These are phyloP conservation scores for Lydus trimaculatus DNA, from an alignment of 2,888 invertebrate species.

Conservation along the genomic window DNA sequence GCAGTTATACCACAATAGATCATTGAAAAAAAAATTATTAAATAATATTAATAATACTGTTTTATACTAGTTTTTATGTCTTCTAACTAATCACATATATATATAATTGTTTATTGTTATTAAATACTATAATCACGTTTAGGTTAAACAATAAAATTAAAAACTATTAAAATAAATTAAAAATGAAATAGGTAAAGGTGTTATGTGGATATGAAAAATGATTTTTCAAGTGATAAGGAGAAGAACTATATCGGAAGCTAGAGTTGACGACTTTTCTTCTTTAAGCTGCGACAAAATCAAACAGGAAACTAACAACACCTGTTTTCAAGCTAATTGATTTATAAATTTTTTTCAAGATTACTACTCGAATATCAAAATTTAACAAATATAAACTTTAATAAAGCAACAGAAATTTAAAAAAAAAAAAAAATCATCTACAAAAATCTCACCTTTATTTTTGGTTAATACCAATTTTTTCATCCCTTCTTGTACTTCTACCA, in stretches of 20 bases:
- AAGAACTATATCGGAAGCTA: conserved; percentile 56
- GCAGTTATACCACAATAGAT: conserved; percentile 34
- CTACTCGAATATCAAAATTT: conserved; percentile 14
- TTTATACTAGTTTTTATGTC: conserved; percentile 16
- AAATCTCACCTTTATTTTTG: conserved; percentile 64
- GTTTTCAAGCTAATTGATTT: conserved; percentile 6
- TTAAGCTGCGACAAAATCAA: conserved; percentile 67
- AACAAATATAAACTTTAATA: conserved; percentile 22
- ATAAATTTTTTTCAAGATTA: background rate
- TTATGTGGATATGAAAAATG: conserved; percentile 16
- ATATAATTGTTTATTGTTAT: conserved; percentile 10
- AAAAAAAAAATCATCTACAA: conserved; percentile 47
- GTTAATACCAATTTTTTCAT: conserved; percentile 73
- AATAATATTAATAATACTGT: conserved; percentile 15
- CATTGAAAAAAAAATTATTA: conserved; percentile 27
- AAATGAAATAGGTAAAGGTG: conserved; percentile 20
- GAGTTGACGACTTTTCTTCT: conserved; percentile 65
- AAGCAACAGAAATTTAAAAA: no score
- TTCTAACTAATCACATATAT: conserved; percentile 26
- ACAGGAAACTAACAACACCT: conserved; percentile 59
- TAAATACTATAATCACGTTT: conserved; percentile 15
- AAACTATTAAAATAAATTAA: conserved; percentile 31
- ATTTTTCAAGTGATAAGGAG: conserved; percentile 46
- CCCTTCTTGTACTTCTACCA: conserved; percentile 77
- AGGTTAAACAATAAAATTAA: conserved; percentile 2